Conservation (phyloP, 2,888 invertebrate species). For the Agonopterix arenella region DNA sequence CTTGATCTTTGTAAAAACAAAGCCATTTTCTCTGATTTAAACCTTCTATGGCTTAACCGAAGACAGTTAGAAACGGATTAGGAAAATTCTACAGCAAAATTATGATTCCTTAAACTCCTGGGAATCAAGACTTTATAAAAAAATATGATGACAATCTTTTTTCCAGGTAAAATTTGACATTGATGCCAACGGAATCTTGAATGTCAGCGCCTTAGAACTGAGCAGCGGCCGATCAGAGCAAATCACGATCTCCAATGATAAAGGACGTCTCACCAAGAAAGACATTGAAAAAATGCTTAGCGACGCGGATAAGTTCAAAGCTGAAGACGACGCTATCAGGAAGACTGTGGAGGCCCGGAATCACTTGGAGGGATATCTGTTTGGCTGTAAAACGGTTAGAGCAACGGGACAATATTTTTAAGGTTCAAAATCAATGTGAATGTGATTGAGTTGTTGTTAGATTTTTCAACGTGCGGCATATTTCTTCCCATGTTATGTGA, state of each 20-base stretch:
- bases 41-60: too few relatives aligned
- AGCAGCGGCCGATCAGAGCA: slow-evolving; percentile 88
- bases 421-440: too few relatives aligned
- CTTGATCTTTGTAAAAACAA: too few relatives aligned
- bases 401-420: background rate
- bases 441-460: too few relatives aligned
- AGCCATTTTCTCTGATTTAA: too few relatives aligned
- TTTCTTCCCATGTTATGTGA: too few relatives aligned
- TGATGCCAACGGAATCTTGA: slow-evolving; percentile 92
- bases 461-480: too few relatives aligned
- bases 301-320: slow-evolving; percentile 87
- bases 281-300: slow-evolving; percentile 91
- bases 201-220: slow-evolving; percentile 86
- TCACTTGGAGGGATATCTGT: slow-evolving; percentile 86
- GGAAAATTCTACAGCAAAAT: too few relatives aligned
- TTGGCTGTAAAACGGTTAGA: slow-evolving; percentile 66
- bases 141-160: background rate
- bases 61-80: too few relatives aligned
- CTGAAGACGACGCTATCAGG: slow-evolving; percentile 84
- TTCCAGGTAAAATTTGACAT: slow-evolving; percentile 88
- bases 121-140: background rate
- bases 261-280: slow-evolving; percentile 88
- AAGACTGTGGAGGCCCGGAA: slow-evolving; percentile 84
- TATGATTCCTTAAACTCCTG: too few relatives aligned
- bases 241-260: slow-evolving; percentile 92